Evolutionary conservation across 1,140 invertebrate species (phyloP).

Genomic region (Drosophila novamexicana): DNA sequence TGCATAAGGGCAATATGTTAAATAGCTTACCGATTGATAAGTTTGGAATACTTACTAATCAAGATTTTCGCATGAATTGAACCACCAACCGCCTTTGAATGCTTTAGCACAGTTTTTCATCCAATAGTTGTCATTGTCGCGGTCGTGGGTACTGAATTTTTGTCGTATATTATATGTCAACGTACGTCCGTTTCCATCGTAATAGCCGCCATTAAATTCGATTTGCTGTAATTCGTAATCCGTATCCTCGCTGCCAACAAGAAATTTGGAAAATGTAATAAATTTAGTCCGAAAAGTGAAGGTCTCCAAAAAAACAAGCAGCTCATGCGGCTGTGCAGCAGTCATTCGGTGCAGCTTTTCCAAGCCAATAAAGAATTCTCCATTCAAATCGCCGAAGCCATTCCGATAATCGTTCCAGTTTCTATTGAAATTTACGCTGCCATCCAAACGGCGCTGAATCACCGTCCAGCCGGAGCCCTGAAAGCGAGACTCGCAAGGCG

Average conservation of each 20-base stretch:
- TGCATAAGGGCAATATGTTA: neutral
- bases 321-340: neutral
- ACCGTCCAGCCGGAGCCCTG: neutral
- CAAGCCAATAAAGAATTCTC: conserved; percentile 10
- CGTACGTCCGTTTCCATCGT: neutral
- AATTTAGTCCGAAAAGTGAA: neutral
- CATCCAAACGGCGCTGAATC: conserved; percentile 3
- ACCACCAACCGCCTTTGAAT: conserved; percentile 1
- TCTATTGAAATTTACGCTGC: conserved; percentile 5
- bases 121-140: conserved; percentile 12
- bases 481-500: conserved; percentile 2
- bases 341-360: conserved; percentile 3
- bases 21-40: neutral
- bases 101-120: neutral
- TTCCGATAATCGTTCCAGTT: neutral
- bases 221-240: neutral
- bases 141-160: conserved; percentile 1
- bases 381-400: conserved; percentile 2
- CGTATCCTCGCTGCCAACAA: neutral
- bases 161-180: neutral
- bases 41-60: neutral
- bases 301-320: neutral
- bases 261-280: neutral
- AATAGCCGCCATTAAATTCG: too few species aligned
- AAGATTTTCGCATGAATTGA: neutral